phyloP scores from a whole-genome alignment of 1,140 invertebrate species.

The Nylanderia fulva region DNA sequence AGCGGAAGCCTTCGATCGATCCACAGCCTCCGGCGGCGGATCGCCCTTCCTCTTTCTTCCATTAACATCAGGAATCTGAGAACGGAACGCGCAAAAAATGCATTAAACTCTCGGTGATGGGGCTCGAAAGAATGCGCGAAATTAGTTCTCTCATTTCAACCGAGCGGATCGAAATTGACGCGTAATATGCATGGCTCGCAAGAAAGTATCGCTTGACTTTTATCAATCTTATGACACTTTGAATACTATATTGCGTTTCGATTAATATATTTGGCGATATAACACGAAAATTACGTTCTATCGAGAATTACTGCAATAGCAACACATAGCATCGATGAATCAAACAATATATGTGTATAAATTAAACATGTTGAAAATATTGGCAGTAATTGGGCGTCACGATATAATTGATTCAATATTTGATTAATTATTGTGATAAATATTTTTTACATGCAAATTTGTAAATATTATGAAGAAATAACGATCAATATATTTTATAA shows the following conservation, averaged over 20 bases:
- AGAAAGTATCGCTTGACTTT: slow-evolving; percentile 52
- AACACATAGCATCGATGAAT: not conserved
- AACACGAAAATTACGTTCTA: slow-evolving; percentile 34
- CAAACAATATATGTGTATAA: not conserved
- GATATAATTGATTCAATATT: not conserved
- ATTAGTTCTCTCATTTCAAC: slow-evolving; percentile 54
- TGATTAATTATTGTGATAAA: not conserved
- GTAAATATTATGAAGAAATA: not conserved
- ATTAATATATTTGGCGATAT: not conserved
- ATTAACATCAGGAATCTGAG: slow-evolving; percentile 49
- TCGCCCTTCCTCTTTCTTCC: slow-evolving; percentile 25
- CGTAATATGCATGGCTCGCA: slow-evolving; percentile 17
- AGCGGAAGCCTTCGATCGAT: slow-evolving; percentile 59
- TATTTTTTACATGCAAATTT: not conserved
- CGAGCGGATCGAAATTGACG: slow-evolving; percentile 34
- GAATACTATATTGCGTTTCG: not conserved
- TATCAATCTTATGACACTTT: slow-evolving; percentile 25
- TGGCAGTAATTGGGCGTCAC: not conserved
- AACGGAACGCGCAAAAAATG: slow-evolving; percentile 57
- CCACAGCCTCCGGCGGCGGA: slow-evolving; percentile 15
- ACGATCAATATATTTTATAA: not conserved
- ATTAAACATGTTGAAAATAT: slow-evolving; percentile 8
- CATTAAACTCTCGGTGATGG: slow-evolving; percentile 54
- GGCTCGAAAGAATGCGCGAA: slow-evolving; percentile 5
- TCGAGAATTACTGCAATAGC: not conserved